Conservation (phyloP, 2,113 vertebrate genomes). For the Merops nubicus region DNA sequence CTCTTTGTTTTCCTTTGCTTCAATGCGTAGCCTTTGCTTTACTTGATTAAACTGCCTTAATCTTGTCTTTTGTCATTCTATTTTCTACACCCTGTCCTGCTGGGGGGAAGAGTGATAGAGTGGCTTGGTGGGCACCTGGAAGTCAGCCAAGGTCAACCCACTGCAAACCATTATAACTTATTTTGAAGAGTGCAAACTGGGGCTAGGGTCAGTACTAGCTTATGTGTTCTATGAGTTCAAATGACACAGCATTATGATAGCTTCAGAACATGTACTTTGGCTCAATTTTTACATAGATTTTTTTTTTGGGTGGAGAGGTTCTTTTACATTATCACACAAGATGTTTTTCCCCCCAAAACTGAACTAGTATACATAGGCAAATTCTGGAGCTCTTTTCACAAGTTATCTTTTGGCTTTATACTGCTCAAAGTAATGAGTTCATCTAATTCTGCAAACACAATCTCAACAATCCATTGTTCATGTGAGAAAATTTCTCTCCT, state of each 20-base stretch:
- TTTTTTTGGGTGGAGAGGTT: background rate
- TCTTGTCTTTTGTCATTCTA: background rate
- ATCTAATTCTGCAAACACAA: background rate
- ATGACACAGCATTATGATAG: background rate
- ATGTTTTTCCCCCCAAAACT: background rate
- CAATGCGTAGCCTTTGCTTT: background rate
- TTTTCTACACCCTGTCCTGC: background rate
- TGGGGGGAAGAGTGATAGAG: background rate
- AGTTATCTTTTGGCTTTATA: background rate
- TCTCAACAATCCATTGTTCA: background rate
- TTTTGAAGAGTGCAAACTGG: background rate
- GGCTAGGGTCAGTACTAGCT: background rate
- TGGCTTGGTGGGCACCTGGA: background rate
- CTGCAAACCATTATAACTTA: background rate
- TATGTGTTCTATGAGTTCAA: background rate
- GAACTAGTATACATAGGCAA: background rate
- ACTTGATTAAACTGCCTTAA: background rate
- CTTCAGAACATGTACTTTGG: background rate
- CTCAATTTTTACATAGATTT: background rate
- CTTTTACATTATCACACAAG: accelerated
- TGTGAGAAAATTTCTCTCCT: background rate
- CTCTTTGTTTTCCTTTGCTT: background rate
- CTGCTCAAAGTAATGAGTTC: background rate
- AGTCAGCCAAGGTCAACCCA: background rate
- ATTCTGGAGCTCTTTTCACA: background rate